Evolutionary conservation across 2,888 invertebrate species (phyloP), one percentile per base, ranked within the genome.

Genomic region (Lochmaea capreae): DNA sequence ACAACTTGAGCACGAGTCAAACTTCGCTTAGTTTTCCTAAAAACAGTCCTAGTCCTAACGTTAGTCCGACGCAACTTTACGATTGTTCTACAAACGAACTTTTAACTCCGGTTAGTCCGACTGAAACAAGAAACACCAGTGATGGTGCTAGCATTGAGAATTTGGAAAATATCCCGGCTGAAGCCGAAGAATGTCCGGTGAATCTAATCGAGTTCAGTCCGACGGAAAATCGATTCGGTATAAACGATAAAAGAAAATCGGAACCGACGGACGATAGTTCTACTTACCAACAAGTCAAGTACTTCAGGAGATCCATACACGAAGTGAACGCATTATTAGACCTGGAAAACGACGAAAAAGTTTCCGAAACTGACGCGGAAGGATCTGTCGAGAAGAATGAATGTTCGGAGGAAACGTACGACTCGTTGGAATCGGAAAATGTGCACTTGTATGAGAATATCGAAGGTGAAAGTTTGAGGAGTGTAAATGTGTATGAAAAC

Each of bases 261-360:
- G 84, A 88, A 75, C 77, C 80, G 1, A 71, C 79, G 46, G 84
- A 83, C 65, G 88, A 88, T 3, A 89, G 90, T 68, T 81, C 83
- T 43, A 91, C 94, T 0, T 94, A 94, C 81, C 93, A 93, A 91
- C 94, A 89, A 79, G 94, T 94, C 0, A 94, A 94, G 80, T 92
- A 93, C 83, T 93, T 94, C 79, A 89, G 92, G 57, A 89, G 92
- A 79, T 93, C 93, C 26, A 92, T 94, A 57, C 92, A 93, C 61
- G 94, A 94, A 86, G 93, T 94, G 0, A 94, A 94, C 83, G 92
- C 89, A 26, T 79, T 91, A 71, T 79, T 91, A 8, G 85, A 85
- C 43, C 43, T 84, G 46, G 87, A 87, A 71, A 85, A 85, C 67
- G 67, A 65, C 16, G 42, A 18, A 16, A 59, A 77, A 39, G 67